A percentile compares a stretch with the other conserved stretches of the same genome.
phyloP scores from a whole-genome alignment of 37 sponge, comb jelly and placozoan genomes.

The Petrosia ficiformis region DNA sequence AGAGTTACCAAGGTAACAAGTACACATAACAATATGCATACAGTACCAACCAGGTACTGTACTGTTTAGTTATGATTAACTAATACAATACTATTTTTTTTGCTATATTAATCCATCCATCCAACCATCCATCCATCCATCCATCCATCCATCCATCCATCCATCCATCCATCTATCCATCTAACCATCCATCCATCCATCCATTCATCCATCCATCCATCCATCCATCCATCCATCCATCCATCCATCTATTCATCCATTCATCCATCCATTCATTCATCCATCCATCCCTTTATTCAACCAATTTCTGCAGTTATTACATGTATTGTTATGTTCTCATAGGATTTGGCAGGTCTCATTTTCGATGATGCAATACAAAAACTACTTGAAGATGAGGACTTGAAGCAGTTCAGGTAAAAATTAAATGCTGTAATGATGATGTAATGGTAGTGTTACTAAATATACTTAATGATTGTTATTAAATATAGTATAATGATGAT shows the following conservation, averaged over 20 bases:
- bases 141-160: too few species aligned
- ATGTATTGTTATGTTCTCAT: neutral
- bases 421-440: neutral
- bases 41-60: too few species aligned
- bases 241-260: too few species aligned
- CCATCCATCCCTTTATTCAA: too few species aligned
- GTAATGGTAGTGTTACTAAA: neutral
- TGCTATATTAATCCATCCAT: too few species aligned
- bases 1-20: conserved; percentile 45
- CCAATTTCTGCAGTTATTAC: neutral
- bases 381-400: conserved; percentile 41
- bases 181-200: too few species aligned
- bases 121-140: too few species aligned
- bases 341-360: conserved; percentile 82
- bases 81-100: neutral
- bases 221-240: too few species aligned
- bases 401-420: conserved; percentile 70
- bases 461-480: neutral
- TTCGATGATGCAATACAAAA: conserved; percentile 66
- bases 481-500: neutral
- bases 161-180: too few species aligned
- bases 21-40: too few species aligned
- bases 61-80: neutral
- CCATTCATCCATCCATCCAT: too few species aligned
- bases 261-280: too few species aligned